Conservation (phyloP, 2,113 vertebrate genomes). For the Ariopsis seemanni region DNA sequence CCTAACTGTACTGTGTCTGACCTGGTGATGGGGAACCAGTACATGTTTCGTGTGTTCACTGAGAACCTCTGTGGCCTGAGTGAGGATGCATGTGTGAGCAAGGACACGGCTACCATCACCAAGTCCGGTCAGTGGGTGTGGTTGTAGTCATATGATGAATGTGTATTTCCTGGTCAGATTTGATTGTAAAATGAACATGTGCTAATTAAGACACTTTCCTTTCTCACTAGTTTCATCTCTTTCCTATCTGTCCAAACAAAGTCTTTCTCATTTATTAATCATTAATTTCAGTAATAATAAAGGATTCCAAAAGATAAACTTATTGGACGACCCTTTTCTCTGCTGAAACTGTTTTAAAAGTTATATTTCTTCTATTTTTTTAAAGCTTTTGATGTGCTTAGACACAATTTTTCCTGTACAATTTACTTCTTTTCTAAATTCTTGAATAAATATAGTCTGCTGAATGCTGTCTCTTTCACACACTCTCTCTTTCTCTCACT, state of each 20-base stretch:
- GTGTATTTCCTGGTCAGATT: not conserved
- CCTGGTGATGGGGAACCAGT: constrained; percentile 88
- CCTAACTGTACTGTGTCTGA: constrained; percentile 80
- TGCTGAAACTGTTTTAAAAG: not conserved
- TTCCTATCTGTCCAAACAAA: not conserved
- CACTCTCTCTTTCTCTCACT: not conserved
- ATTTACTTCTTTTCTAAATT: not conserved
- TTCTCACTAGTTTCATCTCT: not conserved
- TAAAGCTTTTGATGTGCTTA: not conserved
- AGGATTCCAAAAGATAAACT: not conserved
- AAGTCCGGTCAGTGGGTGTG: constrained; percentile 73
- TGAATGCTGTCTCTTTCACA: not conserved
- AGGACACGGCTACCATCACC: constrained; percentile 80
- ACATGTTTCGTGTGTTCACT: constrained; percentile 83
- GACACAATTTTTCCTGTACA: not conserved
- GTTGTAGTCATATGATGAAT: not conserved
- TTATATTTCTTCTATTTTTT: not conserved
- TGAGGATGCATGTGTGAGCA: constrained; percentile 72
- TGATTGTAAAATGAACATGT: not conserved
- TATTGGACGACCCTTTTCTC: not conserved
- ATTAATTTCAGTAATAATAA: not conserved
- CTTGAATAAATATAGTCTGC: not conserved
- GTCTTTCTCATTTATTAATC: not conserved
- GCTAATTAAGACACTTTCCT: not conserved
- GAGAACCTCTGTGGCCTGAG: constrained; percentile 85